Base-by-base conservation (phyloP, 2,797 vertebrate species). In the Propithecus deckenii region DNA sequence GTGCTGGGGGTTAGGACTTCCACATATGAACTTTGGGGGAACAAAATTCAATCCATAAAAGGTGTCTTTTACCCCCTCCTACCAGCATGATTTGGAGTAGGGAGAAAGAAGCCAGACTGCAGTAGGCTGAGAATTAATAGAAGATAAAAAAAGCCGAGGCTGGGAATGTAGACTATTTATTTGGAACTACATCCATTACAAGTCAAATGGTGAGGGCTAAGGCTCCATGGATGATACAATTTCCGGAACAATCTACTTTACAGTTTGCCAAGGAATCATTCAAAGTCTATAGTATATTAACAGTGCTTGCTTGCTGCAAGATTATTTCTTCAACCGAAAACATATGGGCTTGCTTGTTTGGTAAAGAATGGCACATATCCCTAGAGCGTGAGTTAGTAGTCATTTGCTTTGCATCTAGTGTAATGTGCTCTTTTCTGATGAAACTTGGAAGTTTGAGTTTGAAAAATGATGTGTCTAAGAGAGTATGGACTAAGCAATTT, bases 401-500 rank as follows among this genome's bases (percentile, higher is more conserved):
- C 76, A 97, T 97, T 98, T 95, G 84, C 86, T 98, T 98, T 98
- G 97, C 87, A 97, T 98, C 3, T 38, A 96, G 86, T 96, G 65
- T 97, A 97, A 98, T 97, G 79, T 76, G 52, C 71, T 98, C 89
- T 95, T 98, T 98, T 96, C 93, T 97, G 97, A 98, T 96, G 97
- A 98, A 98, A 98, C 90, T 76, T 97, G 86, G 89, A 98, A 98
- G 96, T 98, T 98, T 97, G 96, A 41, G 2, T 96, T 98, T 98
- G 98, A 99, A 98, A 99, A 98, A 98, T 97, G 94, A 98, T 97
- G 81, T 98, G 97, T 98, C 97, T 97, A 94, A 97, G 96, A 97
- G 96, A 98, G 93, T 96, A 98, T 86, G 95, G 98, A 97, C 98
- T 98, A 98, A 98, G 98, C 97, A 98, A 97, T 98, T 98, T 98